These are phyloP conservation scores for Plecturocebus donacophilus DNA, from an alignment of 2,113 vertebrate species.

Conservation along the genomic window DNA sequence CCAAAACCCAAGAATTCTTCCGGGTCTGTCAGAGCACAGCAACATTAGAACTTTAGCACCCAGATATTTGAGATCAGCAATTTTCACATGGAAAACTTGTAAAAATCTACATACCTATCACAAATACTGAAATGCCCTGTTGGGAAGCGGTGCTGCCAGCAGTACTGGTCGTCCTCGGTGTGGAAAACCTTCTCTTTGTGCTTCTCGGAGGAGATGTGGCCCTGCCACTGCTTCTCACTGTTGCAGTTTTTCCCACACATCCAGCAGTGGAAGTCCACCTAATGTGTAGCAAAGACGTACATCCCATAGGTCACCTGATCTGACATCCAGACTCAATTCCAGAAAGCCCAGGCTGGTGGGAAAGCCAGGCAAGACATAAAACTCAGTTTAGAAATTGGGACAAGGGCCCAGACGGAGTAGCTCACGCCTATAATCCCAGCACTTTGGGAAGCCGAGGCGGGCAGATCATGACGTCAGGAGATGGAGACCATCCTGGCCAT, in stretches of 20 bases:
- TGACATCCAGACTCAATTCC: background rate
- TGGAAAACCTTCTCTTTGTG: conserved; percentile 98
- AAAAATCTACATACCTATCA: conserved; percentile 88
- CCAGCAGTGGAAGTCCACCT: conserved; percentile 99
- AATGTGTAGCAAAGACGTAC: background rate
- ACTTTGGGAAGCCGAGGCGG: too few relatives aligned
- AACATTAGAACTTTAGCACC: background rate
- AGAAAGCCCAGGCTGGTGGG: fast-evolving
- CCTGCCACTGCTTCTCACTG: conserved; percentile 99
- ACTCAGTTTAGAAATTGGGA: background rate
- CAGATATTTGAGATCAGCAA: background rate
- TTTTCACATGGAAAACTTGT: background rate
- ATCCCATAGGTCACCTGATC: background rate
- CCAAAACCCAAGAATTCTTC: background rate
- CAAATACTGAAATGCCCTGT: conserved; percentile 95
- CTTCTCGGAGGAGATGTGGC: conserved; percentile 98
- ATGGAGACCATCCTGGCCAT: too few relatives aligned
- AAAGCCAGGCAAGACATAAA: background rate
- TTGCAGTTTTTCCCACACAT: conserved; percentile 99
- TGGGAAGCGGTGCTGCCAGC: conserved; percentile 99
- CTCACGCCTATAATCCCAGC: too few relatives aligned
- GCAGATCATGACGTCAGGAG: too few relatives aligned
- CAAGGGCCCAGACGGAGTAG: too few relatives aligned
- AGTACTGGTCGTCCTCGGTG: conserved; percentile 97
- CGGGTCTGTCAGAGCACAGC: background rate